Base-by-base conservation (phyloP, 1,140 invertebrate genomes). In the Brachionus asplanchnoidis region DNA sequence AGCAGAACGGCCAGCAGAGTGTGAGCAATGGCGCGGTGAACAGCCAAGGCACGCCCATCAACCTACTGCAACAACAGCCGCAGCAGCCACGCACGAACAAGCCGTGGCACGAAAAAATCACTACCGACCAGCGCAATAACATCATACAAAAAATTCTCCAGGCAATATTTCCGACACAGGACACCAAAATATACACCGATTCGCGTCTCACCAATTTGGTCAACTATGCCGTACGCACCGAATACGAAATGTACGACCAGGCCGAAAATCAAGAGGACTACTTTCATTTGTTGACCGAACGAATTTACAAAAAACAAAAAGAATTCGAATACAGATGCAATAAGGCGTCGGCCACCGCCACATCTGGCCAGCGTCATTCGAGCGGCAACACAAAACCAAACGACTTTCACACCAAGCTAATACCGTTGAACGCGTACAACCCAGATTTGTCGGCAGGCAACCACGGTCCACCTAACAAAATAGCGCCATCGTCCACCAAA, bases 241-340 rank as follows among this genome's bases (percentile, higher is more conserved):
- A 99, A 91, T 96, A 96, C 84, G 97, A 99, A 88, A 99, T 99
- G 97, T 99, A 98, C 89, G 96, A 98, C 90, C 95, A 95, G 92
- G 97, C 98, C 0, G 97, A 97, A 88, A 96, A 95, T 20, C 92
- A 94, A 87, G 91, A 97, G 14, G 96, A 99, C 88, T 99, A 99
- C 90, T 99, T 99, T 89, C 97, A 99, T 89, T 89, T 99, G 68
- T 89, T 99, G 20, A 98, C 98, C 0, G 97, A 99, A 88, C 99
- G 99, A 89, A 99, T 99, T 86, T 99, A 99, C 88, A 99, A 99
- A 90, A 99, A 99, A 85, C 97, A 99, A 88, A 99, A 99, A 88
- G 97, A 99, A 89, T 90, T 99, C 23, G 94, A 94, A 89, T 92
- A 94, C 87, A 93, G 92, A 86, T 87, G 92, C 42, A 94, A 95